phyloP scores from a whole-genome alignment of 2,113 vertebrate species.

The Otolemur garnettii region DNA sequence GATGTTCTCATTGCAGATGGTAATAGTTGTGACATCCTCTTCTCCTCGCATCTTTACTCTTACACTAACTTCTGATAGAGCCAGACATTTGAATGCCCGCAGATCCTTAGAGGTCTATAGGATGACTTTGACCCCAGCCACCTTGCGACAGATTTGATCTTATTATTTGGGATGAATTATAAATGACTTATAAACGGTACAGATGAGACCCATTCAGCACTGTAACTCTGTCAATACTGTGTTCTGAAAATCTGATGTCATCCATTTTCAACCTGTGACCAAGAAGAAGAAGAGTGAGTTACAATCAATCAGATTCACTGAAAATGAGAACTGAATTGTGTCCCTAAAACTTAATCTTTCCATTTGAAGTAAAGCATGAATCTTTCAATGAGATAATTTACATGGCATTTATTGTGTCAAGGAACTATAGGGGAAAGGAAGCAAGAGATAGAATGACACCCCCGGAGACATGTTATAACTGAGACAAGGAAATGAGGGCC shows the following conservation, averaged over 20 bases:
- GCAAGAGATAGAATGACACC: not conserved
- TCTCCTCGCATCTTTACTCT: not conserved
- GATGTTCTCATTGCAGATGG: not conserved
- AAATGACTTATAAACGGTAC: not conserved
- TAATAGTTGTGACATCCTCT: not conserved
- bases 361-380: not conserved
- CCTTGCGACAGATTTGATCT: conserved; percentile 32
- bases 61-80: not conserved
- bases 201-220: not conserved
- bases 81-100: not conserved
- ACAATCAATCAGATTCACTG: conserved; percentile 45
- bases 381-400: not conserved
- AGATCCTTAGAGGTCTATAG: conserved; percentile 8
- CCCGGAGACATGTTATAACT: not conserved
- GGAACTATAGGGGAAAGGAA: not conserved
- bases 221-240: not conserved
- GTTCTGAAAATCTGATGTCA: conserved; percentile 26
- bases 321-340: not conserved
- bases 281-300: not conserved
- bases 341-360: not conserved
- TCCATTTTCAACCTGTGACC: not conserved
- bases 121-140: not conserved
- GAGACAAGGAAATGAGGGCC: not conserved
- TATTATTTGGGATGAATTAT: not conserved
- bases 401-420: not conserved